phyloP scores from a whole-genome alignment of 2,888 invertebrate species.

The Choristoneura rosaceana region DNA sequence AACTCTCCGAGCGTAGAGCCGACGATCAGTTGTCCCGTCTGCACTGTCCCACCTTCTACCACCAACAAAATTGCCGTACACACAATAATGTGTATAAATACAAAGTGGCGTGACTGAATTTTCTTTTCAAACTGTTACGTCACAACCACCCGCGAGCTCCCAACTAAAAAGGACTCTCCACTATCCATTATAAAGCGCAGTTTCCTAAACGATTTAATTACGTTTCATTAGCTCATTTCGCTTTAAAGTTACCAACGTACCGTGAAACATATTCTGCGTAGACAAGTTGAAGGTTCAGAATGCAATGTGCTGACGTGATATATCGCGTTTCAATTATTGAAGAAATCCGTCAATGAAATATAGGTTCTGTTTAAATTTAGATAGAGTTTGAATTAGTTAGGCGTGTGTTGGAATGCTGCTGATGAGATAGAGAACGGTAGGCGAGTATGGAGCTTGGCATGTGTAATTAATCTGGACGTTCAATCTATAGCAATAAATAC shows the following conservation, averaged over 20 bases:
- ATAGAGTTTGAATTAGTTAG: constrained; percentile 63
- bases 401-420: constrained; percentile 66
- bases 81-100: constrained; percentile 62
- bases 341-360: constrained; percentile 64
- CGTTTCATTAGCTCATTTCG: constrained; percentile 66
- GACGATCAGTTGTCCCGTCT: constrained; percentile 50
- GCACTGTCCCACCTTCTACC: constrained; percentile 55
- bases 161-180: constrained; percentile 65
- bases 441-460: constrained; percentile 60
- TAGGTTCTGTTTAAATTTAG: constrained; percentile 60
- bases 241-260: constrained; percentile 56
- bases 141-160: constrained; percentile 55
- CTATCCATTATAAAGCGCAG: constrained; percentile 60
- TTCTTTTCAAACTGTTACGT: constrained; percentile 63
- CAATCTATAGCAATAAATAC: constrained; percentile 77
- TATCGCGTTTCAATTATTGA: constrained; percentile 75
- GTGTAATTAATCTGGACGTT: constrained; percentile 77
- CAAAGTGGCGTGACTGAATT: constrained; percentile 77
- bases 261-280: constrained; percentile 63
- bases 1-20: constrained; percentile 52
- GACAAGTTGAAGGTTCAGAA: constrained; percentile 61
- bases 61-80: constrained; percentile 48
- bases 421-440: constrained; percentile 60
- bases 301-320: constrained; percentile 59
- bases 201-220: constrained; percentile 64